phyloP scores from a whole-genome alignment of 2,113 vertebrate species.

The Odontesthes bonariensis region DNA sequence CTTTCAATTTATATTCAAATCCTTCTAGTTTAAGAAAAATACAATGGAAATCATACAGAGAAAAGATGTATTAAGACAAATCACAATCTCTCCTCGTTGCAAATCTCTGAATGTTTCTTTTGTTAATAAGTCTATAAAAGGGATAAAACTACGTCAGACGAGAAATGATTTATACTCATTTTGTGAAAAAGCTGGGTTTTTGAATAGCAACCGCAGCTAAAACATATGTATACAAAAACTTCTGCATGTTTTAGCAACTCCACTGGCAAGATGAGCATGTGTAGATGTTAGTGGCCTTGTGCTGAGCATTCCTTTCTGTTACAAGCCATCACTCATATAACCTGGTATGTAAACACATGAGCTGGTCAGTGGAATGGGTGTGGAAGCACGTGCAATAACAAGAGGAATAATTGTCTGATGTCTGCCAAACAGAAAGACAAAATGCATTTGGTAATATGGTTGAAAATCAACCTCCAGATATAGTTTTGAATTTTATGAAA shows the following conservation, averaged over 20 bases:
- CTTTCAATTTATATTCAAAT: constrained; percentile 83
- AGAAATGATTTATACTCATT: constrained; percentile 41
- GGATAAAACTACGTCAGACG: constrained; percentile 38
- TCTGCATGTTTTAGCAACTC: constrained; percentile 20
- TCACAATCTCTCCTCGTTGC: constrained; percentile 37
- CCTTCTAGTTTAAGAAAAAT: constrained; percentile 73
- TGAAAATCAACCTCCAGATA: neutral
- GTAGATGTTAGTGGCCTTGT: constrained; percentile 55
- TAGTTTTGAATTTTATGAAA: constrained; percentile 12
- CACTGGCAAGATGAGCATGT: constrained; percentile 17
- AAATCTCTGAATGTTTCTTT: constrained; percentile 53
- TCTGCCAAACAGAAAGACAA: too few species aligned
- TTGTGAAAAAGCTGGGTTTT: constrained; percentile 34
- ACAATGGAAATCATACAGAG: constrained; percentile 60
- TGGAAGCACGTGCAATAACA: too few species aligned
- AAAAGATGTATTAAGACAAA: constrained; percentile 70
- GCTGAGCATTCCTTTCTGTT: constrained; percentile 62
- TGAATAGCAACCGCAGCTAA: constrained; percentile 14
- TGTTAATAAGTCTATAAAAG: constrained; percentile 64
- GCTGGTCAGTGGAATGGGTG: too few species aligned
- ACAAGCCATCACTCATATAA: constrained; percentile 67
- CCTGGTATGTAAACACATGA: constrained; percentile 75
- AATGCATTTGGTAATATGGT: too few species aligned
- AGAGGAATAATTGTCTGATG: too few species aligned
- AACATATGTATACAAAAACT: constrained; percentile 5